Conservation (phyloP, 2,113 vertebrate species). For the Todiramphus chloris region DNA sequence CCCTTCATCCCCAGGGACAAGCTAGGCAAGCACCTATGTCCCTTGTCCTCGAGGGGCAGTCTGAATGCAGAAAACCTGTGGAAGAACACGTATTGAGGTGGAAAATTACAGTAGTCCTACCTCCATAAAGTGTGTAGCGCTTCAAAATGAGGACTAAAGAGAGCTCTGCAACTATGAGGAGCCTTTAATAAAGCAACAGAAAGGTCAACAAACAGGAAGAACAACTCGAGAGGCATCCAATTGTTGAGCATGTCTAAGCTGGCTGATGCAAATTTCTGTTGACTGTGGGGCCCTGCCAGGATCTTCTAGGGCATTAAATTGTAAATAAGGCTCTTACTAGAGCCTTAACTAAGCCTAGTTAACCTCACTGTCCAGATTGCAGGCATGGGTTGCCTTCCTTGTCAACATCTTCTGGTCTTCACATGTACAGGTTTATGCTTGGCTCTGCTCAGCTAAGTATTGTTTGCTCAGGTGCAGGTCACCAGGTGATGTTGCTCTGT, state of each 20-base stretch:
- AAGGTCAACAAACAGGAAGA: neutral
- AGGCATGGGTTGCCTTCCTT: neutral
- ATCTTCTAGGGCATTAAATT: neutral
- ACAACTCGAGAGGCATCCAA: neutral
- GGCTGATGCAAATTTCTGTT: neutral
- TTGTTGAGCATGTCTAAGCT: neutral
- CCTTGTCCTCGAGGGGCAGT: fast-evolving
- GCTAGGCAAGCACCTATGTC: fast-evolving
- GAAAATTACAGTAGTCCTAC: neutral
- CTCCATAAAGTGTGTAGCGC: neutral
- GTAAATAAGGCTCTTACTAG: neutral
- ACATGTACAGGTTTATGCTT: neutral
- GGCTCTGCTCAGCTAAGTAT: neutral
- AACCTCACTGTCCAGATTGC: neutral
- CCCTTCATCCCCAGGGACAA: neutral
- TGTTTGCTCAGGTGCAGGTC: neutral
- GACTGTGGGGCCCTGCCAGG: neutral
- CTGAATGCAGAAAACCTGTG: neutral
- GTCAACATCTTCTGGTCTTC: neutral
- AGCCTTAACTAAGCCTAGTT: neutral
- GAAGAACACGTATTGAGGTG: fast-evolving
- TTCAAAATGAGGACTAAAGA: neutral
- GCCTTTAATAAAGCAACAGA: neutral
- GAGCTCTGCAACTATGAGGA: fast-evolving
- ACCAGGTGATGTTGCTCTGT: neutral